Conservation (phyloP, 2,113 vertebrate species). For the Tragulus kanchil region DNA sequence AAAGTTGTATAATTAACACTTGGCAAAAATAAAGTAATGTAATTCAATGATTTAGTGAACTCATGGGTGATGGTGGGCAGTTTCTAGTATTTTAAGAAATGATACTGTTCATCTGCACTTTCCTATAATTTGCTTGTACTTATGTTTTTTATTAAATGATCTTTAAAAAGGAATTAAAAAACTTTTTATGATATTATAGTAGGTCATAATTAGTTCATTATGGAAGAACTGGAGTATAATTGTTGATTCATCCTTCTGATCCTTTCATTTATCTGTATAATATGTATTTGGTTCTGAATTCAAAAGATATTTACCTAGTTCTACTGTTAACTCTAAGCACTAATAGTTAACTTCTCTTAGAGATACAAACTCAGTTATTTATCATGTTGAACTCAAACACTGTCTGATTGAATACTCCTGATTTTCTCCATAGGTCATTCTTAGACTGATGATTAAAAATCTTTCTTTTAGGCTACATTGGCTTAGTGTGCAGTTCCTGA, state of each 20-base stretch:
- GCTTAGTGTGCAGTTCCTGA: not conserved
- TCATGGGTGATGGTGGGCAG: not conserved
- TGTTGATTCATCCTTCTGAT: not conserved
- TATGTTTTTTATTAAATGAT: slow-evolving; percentile 4
- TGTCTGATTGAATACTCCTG: not conserved
- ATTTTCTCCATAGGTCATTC: not conserved
- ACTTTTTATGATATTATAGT: not conserved
- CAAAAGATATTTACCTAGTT: not conserved
- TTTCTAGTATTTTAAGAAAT: not conserved
- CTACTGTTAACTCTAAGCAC: not conserved
- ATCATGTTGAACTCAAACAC: not conserved
- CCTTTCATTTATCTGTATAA: slow-evolving; percentile 1
- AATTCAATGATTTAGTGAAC: not conserved
- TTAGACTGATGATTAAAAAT: not conserved
- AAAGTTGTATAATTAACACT: not conserved
- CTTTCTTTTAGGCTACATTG: not conserved
- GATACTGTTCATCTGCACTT: not conserved
- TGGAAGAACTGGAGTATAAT: not conserved
- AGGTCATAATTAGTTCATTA: not conserved
- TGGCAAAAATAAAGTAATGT: not conserved
- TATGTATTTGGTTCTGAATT: slow-evolving; percentile 34
- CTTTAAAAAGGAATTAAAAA: slow-evolving; percentile 23
- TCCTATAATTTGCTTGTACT: slow-evolving; percentile 2
- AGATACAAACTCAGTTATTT: not conserved
- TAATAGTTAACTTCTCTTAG: not conserved